These are phyloP conservation scores for Schrankia costaestrigalis DNA, from an alignment of 2,888 invertebrate genomes.

Conservation along the genomic window DNA sequence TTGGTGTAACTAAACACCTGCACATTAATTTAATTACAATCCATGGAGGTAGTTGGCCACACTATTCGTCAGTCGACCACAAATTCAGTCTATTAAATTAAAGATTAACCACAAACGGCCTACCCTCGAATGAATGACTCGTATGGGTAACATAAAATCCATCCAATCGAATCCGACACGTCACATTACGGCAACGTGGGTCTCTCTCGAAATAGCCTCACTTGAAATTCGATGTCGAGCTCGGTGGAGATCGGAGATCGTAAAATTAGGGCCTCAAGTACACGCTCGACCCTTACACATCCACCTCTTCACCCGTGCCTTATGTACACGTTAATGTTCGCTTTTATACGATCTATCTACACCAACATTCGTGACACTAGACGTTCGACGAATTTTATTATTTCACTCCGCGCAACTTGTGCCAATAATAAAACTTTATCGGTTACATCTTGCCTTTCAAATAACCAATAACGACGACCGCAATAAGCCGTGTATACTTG, in stretches of 20 bases:
- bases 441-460: conserved; percentile 65
- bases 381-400: conserved; percentile 17
- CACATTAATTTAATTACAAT: conserved; percentile 11
- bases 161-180: conserved; percentile 70
- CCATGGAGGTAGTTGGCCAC: conserved; percentile 10
- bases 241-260: conserved; percentile 63
- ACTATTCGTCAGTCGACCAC: conserved; percentile 43
- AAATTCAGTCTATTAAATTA: conserved; percentile 64
- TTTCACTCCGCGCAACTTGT: conserved; percentile 53
- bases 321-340: conserved; percentile 5
- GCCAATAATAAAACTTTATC: conserved; percentile 69
- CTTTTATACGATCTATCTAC: neutral
- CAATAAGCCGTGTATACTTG: conserved; percentile 55
- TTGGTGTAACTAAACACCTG: too few relatives aligned
- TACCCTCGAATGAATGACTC: conserved; percentile 49
- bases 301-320: conserved; percentile 22
- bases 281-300: conserved; percentile 24
- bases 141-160: conserved; percentile 67
- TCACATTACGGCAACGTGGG: conserved; percentile 61
- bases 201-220: conserved; percentile 65
- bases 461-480: conserved; percentile 60
- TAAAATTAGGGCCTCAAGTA: conserved; percentile 67
- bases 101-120: conserved; percentile 59
- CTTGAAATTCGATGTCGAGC: conserved; percentile 72
- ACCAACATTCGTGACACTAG: neutral